Evolutionary conservation across 2,888 invertebrate genomes (phyloP).

Genomic region (Podotricha telesiphe): DNA sequence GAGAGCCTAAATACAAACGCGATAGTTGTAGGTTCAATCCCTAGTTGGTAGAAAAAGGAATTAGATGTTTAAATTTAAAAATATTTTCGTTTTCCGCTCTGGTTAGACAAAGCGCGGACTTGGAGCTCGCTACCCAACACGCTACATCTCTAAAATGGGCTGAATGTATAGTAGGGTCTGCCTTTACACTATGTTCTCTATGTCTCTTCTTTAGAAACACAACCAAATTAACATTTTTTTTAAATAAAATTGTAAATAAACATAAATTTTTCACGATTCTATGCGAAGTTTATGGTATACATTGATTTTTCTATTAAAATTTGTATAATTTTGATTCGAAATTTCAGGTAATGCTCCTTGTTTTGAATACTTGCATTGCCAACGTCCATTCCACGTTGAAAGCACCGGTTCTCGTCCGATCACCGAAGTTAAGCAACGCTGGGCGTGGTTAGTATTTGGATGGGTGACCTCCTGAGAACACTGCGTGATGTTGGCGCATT

Average conservation of each 20-base stretch:
- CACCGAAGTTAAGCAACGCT: slow-evolving; percentile 61
- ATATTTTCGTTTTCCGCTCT: no score
- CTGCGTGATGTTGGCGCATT: slow-evolving; percentile 46
- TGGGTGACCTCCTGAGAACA: slow-evolving; percentile 66
- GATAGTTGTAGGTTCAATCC: no score
- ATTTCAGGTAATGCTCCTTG: not conserved
- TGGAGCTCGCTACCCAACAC: no score
- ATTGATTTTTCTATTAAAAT: not conserved
- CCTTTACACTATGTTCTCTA: no score
- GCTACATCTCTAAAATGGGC: no score
- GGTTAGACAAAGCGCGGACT: no score
- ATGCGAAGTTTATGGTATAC: not conserved
- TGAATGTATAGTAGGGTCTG: no score
- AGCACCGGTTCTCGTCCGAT: slow-evolving; percentile 56
- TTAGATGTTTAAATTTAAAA: no score
- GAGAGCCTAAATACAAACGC: no score
- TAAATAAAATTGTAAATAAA: not conserved
- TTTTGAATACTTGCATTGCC: not conserved
- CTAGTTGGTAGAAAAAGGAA: no score
- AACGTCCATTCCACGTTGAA: slow-evolving; percentile 48
- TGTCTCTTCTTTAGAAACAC: no score
- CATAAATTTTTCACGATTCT: not conserved
- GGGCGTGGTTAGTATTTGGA: slow-evolving; percentile 54
- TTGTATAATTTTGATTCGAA: not conserved
- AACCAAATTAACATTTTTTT: not conserved